Base-by-base conservation (phyloP, 1,140 invertebrate genomes). In the Nasonia longicornis region DNA sequence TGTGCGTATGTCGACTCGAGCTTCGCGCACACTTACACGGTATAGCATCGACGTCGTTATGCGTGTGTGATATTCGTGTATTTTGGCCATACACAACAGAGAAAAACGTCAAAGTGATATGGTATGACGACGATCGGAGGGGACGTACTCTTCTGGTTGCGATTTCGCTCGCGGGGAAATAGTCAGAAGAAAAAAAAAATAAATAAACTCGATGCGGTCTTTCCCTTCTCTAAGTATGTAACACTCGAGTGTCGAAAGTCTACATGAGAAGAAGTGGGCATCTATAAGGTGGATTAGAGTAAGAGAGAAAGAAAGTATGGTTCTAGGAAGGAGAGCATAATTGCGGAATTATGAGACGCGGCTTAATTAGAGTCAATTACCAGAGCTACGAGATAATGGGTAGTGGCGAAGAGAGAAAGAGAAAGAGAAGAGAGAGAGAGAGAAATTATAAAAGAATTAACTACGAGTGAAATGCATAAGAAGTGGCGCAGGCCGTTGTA, bases 51-150 rank as follows among this genome's bases (percentile, higher is more conserved):
- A 26, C 26, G 26, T 26, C 58, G 67, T 14, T 52, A 52, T 52
- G 10, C 12, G 4, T 52, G 11, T 52, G 16, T 52, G 2, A 45
- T 45, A 45, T 45, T 45, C 4, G 16, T 2, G 20, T n/a, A 58
- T n/a, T 26, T 26, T 58, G 16, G 14, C 52, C 26, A 26, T 58
- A n/a, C 16, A 58, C 52, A 58, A 58, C 16, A n/a, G 52, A 64
- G n/a, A 63, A 70, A 79, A 79, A 72, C 69, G 77, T 79, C 77
- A 79, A 79, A 72, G 70, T 72, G 69, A 79, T 79, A 72, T 73
- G 31, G 72, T 58, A 58, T 79, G 70, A 35, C 52, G 31, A 58
- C 16, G 52, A 20, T 20, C 14, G 52, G 12, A 71, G 29, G 20
- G 45, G 22, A 69, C 31, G 14, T 35, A 63, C 4, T 75, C 10